Base-by-base conservation (phyloP, 1,140 invertebrate genomes). In the Hycleus phaleratus region DNA sequence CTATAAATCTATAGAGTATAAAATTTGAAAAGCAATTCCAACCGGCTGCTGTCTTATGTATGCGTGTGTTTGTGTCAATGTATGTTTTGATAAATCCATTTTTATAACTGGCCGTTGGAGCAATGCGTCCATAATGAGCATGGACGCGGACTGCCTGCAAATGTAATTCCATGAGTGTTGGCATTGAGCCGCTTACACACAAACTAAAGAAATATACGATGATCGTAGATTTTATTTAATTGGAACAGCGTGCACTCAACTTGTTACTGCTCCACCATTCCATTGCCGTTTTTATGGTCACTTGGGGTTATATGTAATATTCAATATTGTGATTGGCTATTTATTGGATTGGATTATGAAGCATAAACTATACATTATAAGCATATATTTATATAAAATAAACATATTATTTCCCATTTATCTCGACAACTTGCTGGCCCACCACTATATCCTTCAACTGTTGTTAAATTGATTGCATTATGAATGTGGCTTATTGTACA, bases 311-410 rank as follows among this genome's bases (percentile, higher is more conserved):
- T 66, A 66, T 64, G 62, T 66, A 66, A 66, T 66, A 62, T 66
- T 66, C 62, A 66, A 66, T 66, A 66, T 66, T 66, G 65, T 64
- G 65, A 66, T 66, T 64, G 62, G 62, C 51, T 64, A 66, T 66
- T 66, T 66, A 64, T 66, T 62, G 59, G 61, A 60, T 60, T 60
- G 52, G 56, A 59, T 65, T 65, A 65, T 66, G 56, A 56, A 49
- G 38, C 64, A 60, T 66, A 66, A 66, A 66, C 57, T 64, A 59
- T 55, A 49, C 58, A 61, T 59, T 66, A 64, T 64, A 59, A 59
- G 59, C 56, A 56, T 51, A 45, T 18, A 18, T 18, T 18, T 18
- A 18, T 58, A 54, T 56, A 56, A 56, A 56, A 49, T 46, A 46
- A 43, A 48, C 39, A 46, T 49, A 48, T 56, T 56, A 56, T 56